Evolutionary conservation across 2,797 vertebrate species (phyloP), one percentile per base, ranked within the genome.

Genomic region (Hydrolagus colliei): DNA sequence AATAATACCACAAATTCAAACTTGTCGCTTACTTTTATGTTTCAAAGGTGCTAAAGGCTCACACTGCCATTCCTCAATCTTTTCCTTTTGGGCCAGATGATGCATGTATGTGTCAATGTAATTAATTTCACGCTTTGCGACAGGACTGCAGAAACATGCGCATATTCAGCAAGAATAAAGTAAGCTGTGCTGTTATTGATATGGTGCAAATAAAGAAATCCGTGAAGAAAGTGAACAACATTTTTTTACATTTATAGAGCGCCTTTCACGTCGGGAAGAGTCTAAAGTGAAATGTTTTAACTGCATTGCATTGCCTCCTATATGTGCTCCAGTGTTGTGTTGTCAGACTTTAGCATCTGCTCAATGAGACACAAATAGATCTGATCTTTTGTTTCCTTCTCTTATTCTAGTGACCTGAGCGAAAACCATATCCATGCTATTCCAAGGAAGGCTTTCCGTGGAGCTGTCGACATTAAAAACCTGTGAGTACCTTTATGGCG

Each of bases 391-490:
- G 65, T 86, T 88, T 87, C 1, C 75, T 85, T 87, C 73, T 72
- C 82, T 65, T 86, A 87, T 67, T 89, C 68, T 90, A 98, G 98
- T 88, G 98, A 99, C 92, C 95, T 99, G 89, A 99, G 97, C 89
- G 98, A 99, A 93, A 99, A 99, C 91, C 97, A 97, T 91, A 98
- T 99, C 90, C 97, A 98, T 88, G 98, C 97, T 9, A 95, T 99
- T 92, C 98, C 98, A 86, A 95, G 98, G 88, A 99, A 99, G 90
- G 97, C 97, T 88, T 99, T 99, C 89, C 95, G 98, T 90, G 98
- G 98, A 90, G 96, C 97, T 7, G 96, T 98, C 88, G 97, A 99
- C 89, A 97, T 99, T 92, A 99, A 99, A 93, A 99, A 99, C 90
- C 92, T 99, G 98, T 99, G 92, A 97, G 97, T 96, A 91, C 87